phyloP scores from a whole-genome alignment of 2,797 vertebrate genomes.

The Helicolenus hilgendorfi region DNA sequence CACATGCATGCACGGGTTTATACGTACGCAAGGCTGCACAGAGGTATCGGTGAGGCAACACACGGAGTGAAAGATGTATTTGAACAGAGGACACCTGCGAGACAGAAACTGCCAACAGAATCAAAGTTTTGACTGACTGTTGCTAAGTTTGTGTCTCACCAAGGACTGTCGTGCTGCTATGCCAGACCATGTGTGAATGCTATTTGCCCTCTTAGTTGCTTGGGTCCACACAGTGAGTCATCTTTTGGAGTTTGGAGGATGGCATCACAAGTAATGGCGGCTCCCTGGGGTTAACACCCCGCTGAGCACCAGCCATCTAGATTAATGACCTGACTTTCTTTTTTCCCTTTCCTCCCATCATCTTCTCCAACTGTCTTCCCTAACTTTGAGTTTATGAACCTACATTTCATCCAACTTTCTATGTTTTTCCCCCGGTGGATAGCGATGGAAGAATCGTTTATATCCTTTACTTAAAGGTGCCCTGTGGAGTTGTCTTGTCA shows the following conservation, averaged over 20 bases:
- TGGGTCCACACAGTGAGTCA: slow-evolving; percentile 67
- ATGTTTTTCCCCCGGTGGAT: background rate
- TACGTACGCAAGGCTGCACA: slow-evolving; percentile 18
- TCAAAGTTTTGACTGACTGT: slow-evolving; percentile 65
- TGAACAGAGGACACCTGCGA: slow-evolving; percentile 70
- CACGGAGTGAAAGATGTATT: slow-evolving; percentile 43
- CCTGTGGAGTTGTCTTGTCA: background rate
- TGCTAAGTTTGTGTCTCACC: slow-evolving; percentile 65
- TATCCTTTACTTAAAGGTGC: background rate
- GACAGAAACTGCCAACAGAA: slow-evolving; percentile 67
- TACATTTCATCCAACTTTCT: slow-evolving; percentile 1
- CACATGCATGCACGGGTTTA: slow-evolving; percentile 37
- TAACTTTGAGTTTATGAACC: slow-evolving; percentile 27
- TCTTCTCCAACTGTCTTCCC: slow-evolving; percentile 20
- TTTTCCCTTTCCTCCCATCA: slow-evolving; percentile 3
- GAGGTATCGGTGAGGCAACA: slow-evolving; percentile 44
- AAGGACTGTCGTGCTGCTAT: slow-evolving; percentile 59
- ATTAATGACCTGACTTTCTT: slow-evolving; percentile 50
- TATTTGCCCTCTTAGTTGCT: slow-evolving; percentile 66
- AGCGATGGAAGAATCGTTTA: background rate
- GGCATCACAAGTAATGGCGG: slow-evolving; percentile 45
- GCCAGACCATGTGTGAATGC: slow-evolving; percentile 70
- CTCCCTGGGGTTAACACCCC: slow-evolving; percentile 41
- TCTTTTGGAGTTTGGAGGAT: slow-evolving; percentile 55
- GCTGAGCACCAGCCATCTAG: slow-evolving; percentile 48